These are phyloP conservation scores for Ormyrus rosae DNA, from an alignment of 2,888 invertebrate species.

Conservation along the genomic window DNA sequence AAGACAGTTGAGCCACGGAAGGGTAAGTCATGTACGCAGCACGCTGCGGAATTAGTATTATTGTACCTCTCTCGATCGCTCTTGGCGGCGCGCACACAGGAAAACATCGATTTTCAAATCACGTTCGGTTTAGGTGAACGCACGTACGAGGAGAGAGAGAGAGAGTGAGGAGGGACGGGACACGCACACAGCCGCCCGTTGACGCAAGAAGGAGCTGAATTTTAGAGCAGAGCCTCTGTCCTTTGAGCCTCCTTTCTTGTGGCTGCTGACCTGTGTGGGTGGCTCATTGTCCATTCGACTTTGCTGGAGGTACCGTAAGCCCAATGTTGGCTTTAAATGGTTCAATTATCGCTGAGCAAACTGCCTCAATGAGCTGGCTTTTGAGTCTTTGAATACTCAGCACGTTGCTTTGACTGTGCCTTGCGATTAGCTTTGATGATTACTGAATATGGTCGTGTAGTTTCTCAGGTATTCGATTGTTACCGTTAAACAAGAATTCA, in stretches of 20 bases:
- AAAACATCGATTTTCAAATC: conserved; percentile 58
- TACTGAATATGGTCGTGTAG: no score
- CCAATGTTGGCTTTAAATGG: conserved; percentile 24
- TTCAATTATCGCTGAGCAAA: conserved; percentile 23
- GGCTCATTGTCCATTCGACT: conserved; percentile 36
- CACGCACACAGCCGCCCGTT: conserved; percentile 5
- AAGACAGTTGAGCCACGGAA: conserved; percentile 43
- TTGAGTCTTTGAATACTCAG: conserved; percentile 25
- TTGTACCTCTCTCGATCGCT: conserved; percentile 19
- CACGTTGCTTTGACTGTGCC: conserved; percentile 21
- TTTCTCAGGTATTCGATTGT: no score
- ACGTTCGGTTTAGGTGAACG: conserved; percentile 47
- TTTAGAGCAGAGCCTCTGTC: not conserved
- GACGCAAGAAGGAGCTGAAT: conserved; percentile 28
- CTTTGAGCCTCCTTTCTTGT: conserved; percentile 16
- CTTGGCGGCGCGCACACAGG: conserved; percentile 39
- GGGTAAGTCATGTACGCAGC: conserved; percentile 32
- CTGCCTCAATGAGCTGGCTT: conserved; percentile 24
- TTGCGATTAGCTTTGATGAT: not conserved
- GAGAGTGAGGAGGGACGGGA: not conserved
- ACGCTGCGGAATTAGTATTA: conserved; percentile 50
- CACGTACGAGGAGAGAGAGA: not conserved
- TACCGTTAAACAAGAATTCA: no score
- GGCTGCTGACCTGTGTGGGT: conserved; percentile 20
- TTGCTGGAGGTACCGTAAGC: conserved; percentile 37